Percentiles rank a stretch among this genome's conserved stretches.
Conservation (phyloP, 2,113 vertebrate genomes). For the Isichthys henryi region DNA sequence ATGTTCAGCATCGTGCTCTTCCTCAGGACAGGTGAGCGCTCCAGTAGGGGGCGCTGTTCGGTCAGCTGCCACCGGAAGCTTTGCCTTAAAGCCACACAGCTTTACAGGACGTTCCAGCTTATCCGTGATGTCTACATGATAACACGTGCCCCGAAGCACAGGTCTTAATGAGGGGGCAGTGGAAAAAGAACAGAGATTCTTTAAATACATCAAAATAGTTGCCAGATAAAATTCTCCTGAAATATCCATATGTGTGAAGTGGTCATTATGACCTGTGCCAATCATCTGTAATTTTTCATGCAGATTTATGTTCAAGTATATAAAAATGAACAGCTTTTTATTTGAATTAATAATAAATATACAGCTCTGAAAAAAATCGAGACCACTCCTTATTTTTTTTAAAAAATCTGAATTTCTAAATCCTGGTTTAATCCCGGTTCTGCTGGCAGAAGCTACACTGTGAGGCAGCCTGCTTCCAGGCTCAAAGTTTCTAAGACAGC, state of each 20-base stretch:
- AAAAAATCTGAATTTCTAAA: too few species aligned
- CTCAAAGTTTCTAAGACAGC: too few species aligned
- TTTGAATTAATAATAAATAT: neutral
- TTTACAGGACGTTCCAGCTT: neutral
- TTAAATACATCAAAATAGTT: neutral
- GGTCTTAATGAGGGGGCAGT: neutral
- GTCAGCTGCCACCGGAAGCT: neutral
- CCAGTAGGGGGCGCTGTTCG: neutral
- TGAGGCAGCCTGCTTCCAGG: too few species aligned
- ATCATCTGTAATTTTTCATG: neutral
- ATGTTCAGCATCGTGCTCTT: slow-evolving; percentile 90
- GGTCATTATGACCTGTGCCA: neutral
- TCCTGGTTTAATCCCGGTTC: too few species aligned
- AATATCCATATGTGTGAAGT: neutral
- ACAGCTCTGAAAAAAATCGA: neutral
- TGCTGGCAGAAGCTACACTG: too few species aligned
- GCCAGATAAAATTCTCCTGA: neutral
- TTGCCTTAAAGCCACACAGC: neutral
- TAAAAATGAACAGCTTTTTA: neutral
- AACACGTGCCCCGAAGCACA: neutral
- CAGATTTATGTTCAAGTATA: neutral
- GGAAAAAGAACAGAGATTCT: neutral
- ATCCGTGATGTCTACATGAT: neutral
- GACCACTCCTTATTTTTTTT: too few species aligned
- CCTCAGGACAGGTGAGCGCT: slow-evolving; percentile 70